Evolutionary conservation across 1,140 invertebrate genomes (phyloP).

Genomic region (Musca domestica): DNA sequence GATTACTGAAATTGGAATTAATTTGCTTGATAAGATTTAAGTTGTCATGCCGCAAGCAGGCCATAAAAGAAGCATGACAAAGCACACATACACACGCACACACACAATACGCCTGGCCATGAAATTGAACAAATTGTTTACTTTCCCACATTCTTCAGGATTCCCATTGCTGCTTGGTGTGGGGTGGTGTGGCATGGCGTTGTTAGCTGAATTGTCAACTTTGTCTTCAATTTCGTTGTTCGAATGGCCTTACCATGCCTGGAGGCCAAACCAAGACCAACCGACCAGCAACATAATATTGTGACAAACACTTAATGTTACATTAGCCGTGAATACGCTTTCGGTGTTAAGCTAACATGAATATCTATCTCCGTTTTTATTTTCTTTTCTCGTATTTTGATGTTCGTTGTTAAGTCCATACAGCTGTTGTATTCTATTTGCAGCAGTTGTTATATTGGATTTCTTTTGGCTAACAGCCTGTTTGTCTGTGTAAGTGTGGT

Average conservation of each 20-base stretch:
- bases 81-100: too few relatives aligned
- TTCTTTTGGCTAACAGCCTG: neutral
- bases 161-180: too few relatives aligned
- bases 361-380: neutral
- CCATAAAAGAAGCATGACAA: neutral
- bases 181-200: too few relatives aligned
- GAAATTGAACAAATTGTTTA: slow-evolving; percentile 21
- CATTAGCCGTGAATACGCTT: slow-evolving; percentile 4
- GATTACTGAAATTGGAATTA: slow-evolving; percentile 17
- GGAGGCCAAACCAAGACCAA: neutral
- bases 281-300: slow-evolving; percentile 18
- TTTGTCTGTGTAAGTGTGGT: neutral
- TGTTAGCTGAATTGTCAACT: too few relatives aligned
- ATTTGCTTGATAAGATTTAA: slow-evolving; percentile 19
- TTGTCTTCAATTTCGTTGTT: neutral
- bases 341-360: neutral
- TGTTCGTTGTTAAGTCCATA: too few relatives aligned
- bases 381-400: too few relatives aligned
- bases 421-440: neutral
- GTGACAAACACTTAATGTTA: slow-evolving; percentile 18
- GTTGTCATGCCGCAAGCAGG: neutral
- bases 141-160: neutral
- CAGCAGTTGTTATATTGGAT: neutral
- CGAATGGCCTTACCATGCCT: neutral
- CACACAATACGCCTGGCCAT: neutral